These are phyloP conservation scores for Ptycholaimellus sp. DNA, from an alignment of 2,888 invertebrate species.

Conservation along the genomic window DNA sequence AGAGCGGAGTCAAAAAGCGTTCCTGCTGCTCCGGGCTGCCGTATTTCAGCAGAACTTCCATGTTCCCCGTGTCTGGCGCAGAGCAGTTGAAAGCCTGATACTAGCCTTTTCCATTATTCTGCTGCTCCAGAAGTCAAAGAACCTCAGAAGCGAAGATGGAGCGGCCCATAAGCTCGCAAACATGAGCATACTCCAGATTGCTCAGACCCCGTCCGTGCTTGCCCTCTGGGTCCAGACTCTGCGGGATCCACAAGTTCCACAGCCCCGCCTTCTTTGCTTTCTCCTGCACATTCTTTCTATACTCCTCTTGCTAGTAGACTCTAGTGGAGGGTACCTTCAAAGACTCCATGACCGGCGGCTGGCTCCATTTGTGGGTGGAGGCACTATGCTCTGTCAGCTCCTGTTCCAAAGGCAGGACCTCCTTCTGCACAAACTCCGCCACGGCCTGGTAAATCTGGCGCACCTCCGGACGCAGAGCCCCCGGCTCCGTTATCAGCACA, in stretches of 20 bases:
- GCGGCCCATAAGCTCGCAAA: constrained; percentile 31
- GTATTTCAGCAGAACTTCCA: constrained; percentile 31
- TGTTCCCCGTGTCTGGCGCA: constrained; percentile 33
- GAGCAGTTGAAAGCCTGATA: constrained; percentile 30
- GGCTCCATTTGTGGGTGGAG: constrained; percentile 23
- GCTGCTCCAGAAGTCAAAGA: constrained; percentile 2
- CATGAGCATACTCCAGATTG: constrained; percentile 31
- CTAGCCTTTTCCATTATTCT: not conserved
- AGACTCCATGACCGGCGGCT: constrained; percentile 24
- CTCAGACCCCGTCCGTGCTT: constrained; percentile 23
- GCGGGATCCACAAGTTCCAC: constrained; percentile 31
- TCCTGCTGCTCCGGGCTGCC: constrained; percentile 28
- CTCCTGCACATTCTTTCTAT: constrained; percentile 6
- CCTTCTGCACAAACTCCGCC: constrained; percentile 26
- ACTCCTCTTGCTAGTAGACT: not conserved
- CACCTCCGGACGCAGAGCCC: constrained; percentile 24
- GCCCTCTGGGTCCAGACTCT: constrained; percentile 26
- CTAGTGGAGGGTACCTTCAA: constrained; percentile 20
- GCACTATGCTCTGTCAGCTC: constrained; percentile 17
- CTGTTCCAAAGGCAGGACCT: constrained; percentile 27
- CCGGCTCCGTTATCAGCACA: constrained; percentile 24
- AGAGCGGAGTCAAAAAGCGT: constrained; percentile 26
- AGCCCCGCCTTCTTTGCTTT: constrained; percentile 27
- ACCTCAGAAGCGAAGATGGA: constrained; percentile 28
- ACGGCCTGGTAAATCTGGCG: constrained; percentile 25